phyloP scores from a whole-genome alignment of 2,888 invertebrate species.

The Noctua comes region DNA sequence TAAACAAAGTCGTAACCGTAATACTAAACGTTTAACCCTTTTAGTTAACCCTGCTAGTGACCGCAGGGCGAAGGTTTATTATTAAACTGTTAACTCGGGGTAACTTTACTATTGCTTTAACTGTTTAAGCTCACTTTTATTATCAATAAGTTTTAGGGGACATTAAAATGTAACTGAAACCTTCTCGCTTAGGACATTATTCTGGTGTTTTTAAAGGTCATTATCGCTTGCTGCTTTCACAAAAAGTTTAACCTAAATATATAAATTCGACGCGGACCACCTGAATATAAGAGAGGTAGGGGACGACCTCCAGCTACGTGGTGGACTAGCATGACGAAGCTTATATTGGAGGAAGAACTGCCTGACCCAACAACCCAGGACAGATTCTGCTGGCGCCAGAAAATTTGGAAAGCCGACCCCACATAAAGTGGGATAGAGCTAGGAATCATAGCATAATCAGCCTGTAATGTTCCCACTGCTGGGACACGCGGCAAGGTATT shows the following conservation, averaged over 20 bases:
- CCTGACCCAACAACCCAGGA: no score
- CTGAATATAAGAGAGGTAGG: no score
- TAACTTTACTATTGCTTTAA: slow-evolving; percentile 66
- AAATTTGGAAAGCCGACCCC: no score
- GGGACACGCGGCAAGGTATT: no score
- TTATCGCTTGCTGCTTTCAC: not conserved
- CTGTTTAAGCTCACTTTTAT: slow-evolving; percentile 56
- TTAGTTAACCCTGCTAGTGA: slow-evolving; percentile 68
- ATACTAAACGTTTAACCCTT: slow-evolving; percentile 63
- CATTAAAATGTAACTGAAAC: slow-evolving; percentile 21
- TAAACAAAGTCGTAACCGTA: slow-evolving; percentile 60
- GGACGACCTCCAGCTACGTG: no score
- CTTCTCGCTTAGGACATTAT: not conserved
- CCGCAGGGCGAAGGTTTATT: slow-evolving; percentile 68
- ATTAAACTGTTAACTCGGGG: slow-evolving; percentile 70
- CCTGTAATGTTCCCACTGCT: no score
- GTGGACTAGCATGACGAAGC: no score
- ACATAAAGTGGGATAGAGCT: no score
- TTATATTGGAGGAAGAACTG: no score
- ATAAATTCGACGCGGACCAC: no score
- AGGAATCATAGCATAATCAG: no score
- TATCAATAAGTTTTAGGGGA: slow-evolving; percentile 46
- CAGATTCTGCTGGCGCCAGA: no score
- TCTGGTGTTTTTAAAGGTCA: not conserved
- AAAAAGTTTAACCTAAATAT: not conserved